phyloP scores from a whole-genome alignment of 2,113 vertebrate genomes.

The Caloenas nicobarica region DNA sequence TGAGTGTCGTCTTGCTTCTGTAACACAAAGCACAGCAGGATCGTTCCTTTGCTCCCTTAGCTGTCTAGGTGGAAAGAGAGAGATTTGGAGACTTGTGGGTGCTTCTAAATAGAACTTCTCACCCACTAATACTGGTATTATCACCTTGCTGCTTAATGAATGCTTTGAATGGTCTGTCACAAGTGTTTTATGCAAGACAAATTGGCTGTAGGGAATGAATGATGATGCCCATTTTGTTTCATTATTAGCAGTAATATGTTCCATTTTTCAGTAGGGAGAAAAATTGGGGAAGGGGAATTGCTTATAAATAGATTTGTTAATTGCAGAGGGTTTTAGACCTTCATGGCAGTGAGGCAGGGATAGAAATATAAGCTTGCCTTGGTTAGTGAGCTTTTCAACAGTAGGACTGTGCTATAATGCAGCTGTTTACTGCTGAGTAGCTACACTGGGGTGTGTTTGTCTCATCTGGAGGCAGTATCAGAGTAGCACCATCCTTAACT shows the following conservation, averaged over 20 bases:
- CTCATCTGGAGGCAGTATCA: neutral
- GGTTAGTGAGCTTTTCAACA: neutral
- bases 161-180: constrained; percentile 37
- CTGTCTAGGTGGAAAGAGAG: neutral
- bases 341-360: neutral
- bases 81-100: neutral
- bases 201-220: constrained; percentile 64
- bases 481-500: neutral
- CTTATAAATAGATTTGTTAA: constrained; percentile 61
- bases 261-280: constrained; percentile 65
- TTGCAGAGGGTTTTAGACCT: constrained; percentile 44
- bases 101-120: constrained; percentile 13
- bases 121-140: neutral
- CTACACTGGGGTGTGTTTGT: neutral
- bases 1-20: neutral
- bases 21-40: neutral
- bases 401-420: neutral
- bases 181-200: constrained; percentile 62
- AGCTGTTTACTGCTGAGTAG: neutral
- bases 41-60: neutral
- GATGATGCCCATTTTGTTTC: constrained; percentile 71
- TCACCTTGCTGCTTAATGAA: constrained; percentile 30
- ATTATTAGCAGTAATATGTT: constrained; percentile 69
- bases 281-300: neutral
- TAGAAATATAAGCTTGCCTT: neutral